These are phyloP conservation scores for Petaurus breviceps DNA, from an alignment of 2,113 vertebrate species.

Conservation along the genomic window DNA sequence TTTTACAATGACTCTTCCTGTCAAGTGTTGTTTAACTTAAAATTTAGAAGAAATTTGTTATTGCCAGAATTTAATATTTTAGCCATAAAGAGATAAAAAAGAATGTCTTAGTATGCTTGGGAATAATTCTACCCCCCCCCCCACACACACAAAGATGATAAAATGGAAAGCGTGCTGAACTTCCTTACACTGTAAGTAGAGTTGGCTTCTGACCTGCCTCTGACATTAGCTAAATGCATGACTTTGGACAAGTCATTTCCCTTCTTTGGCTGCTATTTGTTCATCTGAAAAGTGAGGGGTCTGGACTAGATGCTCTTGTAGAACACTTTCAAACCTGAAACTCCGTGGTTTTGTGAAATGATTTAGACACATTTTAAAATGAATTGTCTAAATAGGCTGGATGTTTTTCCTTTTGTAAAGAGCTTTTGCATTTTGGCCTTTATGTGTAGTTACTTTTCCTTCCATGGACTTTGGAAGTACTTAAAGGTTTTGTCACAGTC, in stretches of 20 bases:
- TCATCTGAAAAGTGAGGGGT: not conserved
- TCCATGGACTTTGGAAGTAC: not conserved
- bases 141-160: not conserved
- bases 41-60: constrained; percentile 56
- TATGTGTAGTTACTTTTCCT: not conserved
- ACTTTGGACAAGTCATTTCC: not conserved
- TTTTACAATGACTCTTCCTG: constrained; percentile 50
- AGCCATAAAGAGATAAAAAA: not conserved
- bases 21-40: constrained; percentile 61
- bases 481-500: not conserved
- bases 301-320: not conserved
- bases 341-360: constrained; percentile 28
- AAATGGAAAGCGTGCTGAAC: not conserved
- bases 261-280: not conserved
- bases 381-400: constrained; percentile 28
- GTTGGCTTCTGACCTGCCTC: not conserved
- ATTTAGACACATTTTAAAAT: accelerated
- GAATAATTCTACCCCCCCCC: not conserved
- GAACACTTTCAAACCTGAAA: not conserved
- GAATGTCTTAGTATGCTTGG: not conserved
- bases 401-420: constrained; percentile 17
- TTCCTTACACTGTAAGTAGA: not conserved
- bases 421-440: not conserved
- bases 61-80: constrained; percentile 43
- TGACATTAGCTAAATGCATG: not conserved